These are phyloP conservation scores for Hippasteria phrygiana DNA, from an alignment of 53 echinoderm and acorn worm species.

Conservation along the genomic window DNA sequence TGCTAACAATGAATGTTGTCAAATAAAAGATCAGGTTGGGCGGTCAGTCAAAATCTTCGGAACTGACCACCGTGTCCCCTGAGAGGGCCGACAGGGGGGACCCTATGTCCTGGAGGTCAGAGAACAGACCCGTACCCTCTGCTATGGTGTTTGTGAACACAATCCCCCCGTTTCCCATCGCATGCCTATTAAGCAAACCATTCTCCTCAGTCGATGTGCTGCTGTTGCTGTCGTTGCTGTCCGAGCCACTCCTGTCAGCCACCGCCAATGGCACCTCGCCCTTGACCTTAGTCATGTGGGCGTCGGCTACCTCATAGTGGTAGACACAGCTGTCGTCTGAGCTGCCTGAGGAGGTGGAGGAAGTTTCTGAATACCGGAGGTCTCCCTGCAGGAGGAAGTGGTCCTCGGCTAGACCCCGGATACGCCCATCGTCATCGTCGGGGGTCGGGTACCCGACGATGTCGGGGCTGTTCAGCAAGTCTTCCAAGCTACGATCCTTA, in stretches of 20 bases:
- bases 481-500: slow-evolving; percentile 57
- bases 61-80: slow-evolving; percentile 70
- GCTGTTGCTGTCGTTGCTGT: slow-evolving; percentile 25
- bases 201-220: slow-evolving; percentile 49
- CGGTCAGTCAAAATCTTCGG: slow-evolving; percentile 94
- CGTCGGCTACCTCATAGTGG: slow-evolving; percentile 93
- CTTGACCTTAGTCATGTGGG: slow-evolving; percentile 74
- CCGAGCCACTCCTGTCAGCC: slow-evolving; percentile 25
- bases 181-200: slow-evolving; percentile 94
- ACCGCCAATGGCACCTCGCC: slow-evolving; percentile 46
- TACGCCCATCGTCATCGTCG: slow-evolving; percentile 40
- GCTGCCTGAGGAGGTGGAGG: slow-evolving; percentile 69
- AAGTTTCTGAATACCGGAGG: slow-evolving; percentile 64
- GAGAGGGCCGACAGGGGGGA: slow-evolving; percentile 67
- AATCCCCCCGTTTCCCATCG: slow-evolving; percentile 79
- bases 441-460: slow-evolving; percentile 58
- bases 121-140: slow-evolving; percentile 81
- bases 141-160: slow-evolving; percentile 59
- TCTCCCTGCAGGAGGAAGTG: slow-evolving; percentile 60
- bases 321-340: slow-evolving; percentile 89
- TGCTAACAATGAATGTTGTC: neutral
- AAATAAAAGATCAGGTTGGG: neutral
- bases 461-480: slow-evolving; percentile 62
- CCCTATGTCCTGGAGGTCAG: slow-evolving; percentile 77
- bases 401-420: slow-evolving; percentile 37